Base-by-base conservation (phyloP, 92 coral and sea anemone species). In the Porites evermanni region DNA sequence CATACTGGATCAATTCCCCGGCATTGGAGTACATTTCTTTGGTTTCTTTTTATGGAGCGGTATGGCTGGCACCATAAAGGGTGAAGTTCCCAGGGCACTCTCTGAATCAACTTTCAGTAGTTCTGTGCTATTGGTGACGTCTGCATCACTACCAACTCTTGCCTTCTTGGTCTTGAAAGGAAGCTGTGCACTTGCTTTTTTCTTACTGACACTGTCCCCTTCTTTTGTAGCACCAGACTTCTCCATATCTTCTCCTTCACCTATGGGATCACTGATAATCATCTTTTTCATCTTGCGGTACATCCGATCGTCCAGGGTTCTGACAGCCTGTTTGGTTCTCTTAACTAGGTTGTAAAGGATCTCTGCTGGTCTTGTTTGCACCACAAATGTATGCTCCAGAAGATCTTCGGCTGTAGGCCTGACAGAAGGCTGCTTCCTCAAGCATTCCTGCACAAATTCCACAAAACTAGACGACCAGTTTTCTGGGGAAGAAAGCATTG, bases 261-360 rank as follows among this genome's bases (percentile, higher is more conserved):
- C 94, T 0, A 86, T 67, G 12, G 86, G 93, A 75, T 95, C 98
- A 84, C 95, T 90, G 95, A 93, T 93, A 53, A 97, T 86, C 79
- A 97, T 93, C 78, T 95, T 92, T 89, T 97, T 97, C 90, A 92
- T 92, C 77, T 88, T 91, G 53, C 89, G 94, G 86, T 97, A 97
- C 74, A 95, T 97, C 97, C 90, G 89, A 67, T 97, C 94, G 85
- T 97, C 99, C 9, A 97, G 92, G 16, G 98, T 95, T 56, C 99
- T 94, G 12, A 97, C 99, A 47, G 97, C 95, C 50, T 95, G 96
- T 72, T 97, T 97, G 14, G 99, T 97, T 84, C 98, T 85, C 67
- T 91, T 88, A 56, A 97, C 94, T 44, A 97, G 91, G 74, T 97
- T 98, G 83, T 90, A 91, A 47, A 97, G 86, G 53, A 96, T 92